phyloP scores from a whole-genome alignment of 2,797 vertebrate species.

The Benthosema pterotum region DNA sequence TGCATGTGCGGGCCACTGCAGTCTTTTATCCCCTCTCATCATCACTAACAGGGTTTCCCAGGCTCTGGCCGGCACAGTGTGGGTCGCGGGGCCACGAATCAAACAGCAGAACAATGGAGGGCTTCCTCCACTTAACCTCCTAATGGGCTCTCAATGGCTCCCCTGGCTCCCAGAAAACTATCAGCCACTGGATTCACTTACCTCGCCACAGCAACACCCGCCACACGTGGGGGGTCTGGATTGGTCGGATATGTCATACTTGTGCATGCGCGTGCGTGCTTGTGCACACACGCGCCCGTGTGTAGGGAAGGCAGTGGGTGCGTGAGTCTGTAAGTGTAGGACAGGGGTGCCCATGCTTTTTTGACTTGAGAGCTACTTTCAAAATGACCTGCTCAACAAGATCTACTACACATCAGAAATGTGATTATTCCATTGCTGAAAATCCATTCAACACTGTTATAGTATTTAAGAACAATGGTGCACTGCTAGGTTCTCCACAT shows the following conservation, averaged over 20 bases:
- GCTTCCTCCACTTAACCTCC: slow-evolving; percentile 83
- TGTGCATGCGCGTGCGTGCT: slow-evolving; percentile 19
- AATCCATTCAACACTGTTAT: too few relatives aligned
- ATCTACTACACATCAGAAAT: too few relatives aligned
- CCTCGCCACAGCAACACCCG: slow-evolving; percentile 53
- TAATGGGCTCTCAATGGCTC: slow-evolving; percentile 84
- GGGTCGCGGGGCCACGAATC: slow-evolving; percentile 76
- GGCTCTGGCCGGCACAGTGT: slow-evolving; percentile 71
- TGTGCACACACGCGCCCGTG: too few relatives aligned
- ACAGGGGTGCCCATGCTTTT: too few relatives aligned
- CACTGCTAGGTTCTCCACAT: too few relatives aligned
- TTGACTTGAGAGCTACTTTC: too few relatives aligned
- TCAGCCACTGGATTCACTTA: slow-evolving; percentile 80
- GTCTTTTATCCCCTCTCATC: slow-evolving; percentile 69
- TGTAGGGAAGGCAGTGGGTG: background rate
- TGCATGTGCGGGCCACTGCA: slow-evolving; percentile 35
- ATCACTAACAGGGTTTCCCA: slow-evolving; percentile 80
- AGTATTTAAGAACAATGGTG: too few relatives aligned
- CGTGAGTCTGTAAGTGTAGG: slow-evolving; percentile 36
- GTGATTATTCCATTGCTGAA: too few relatives aligned
- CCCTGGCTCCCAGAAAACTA: slow-evolving; percentile 77
- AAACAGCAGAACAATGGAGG: slow-evolving; percentile 80
- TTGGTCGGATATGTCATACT: slow-evolving; percentile 45
- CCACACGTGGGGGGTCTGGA: slow-evolving; percentile 66
- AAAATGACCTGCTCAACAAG: too few relatives aligned